Conservation (phyloP, 2,797 vertebrate species). For the Mus minutoides region DNA sequence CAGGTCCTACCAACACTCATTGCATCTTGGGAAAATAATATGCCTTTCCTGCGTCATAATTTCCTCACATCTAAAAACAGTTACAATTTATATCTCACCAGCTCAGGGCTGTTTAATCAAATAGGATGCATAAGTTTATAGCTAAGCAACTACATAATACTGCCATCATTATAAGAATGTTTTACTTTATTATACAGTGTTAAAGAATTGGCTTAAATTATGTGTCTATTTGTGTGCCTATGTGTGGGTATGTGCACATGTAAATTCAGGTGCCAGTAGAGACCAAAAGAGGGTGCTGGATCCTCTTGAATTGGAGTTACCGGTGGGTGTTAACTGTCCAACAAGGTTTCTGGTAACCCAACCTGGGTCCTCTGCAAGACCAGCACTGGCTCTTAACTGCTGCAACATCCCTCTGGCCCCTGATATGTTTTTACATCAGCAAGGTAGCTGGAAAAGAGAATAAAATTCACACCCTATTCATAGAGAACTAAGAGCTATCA, state of each 20-base stretch:
- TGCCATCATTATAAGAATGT: background rate
- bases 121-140: background rate
- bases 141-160: background rate
- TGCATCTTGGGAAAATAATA: background rate
- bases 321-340: background rate
- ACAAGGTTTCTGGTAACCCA: background rate
- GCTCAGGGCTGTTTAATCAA: slow-evolving; percentile 14
- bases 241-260: background rate
- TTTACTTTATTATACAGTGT: background rate
- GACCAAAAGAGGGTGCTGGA: too few species aligned
- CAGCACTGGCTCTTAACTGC: background rate
- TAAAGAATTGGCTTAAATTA: background rate
- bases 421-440: slow-evolving; percentile 6
- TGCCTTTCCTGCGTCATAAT: background rate
- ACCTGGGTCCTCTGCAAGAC: background rate
- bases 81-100: background rate
- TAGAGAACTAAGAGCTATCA: background rate
- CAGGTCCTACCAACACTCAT: background rate
- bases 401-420: background rate
- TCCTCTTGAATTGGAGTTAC: background rate
- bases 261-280: background rate
- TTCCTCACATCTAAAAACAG: background rate
- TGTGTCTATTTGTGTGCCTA: background rate
- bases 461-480: slow-evolving; percentile 31
- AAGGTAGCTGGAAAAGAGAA: slow-evolving; percentile 15